A percentile compares a stretch with the other conserved stretches of the same genome.
These are phyloP conservation scores for Pollachius pollachius DNA, from an alignment of 2,113 vertebrate genomes.

Conservation along the genomic window DNA sequence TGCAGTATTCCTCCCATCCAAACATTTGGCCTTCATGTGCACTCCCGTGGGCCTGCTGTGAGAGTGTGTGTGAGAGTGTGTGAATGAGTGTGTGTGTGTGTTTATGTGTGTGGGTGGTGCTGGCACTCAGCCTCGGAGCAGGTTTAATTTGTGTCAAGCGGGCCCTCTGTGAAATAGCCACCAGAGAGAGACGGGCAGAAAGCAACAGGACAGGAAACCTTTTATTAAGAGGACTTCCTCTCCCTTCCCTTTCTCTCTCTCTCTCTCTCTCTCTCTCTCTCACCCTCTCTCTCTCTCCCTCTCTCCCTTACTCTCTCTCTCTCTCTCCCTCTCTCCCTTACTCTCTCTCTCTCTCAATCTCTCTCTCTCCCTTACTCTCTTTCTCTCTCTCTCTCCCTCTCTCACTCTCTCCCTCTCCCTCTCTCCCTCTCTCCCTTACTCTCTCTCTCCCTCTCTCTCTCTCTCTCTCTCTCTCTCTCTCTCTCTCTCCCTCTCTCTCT, in stretches of 20 bases:
- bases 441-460: too few relatives aligned
- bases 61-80: background rate
- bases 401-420: too few relatives aligned
- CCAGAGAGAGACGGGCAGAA: constrained; percentile 65
- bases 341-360: too few relatives aligned
- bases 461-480: too few relatives aligned
- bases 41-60: background rate
- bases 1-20: background rate
- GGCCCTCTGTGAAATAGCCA: constrained; percentile 69
- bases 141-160: constrained; percentile 82
- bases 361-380: too few relatives aligned
- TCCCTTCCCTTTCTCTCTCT: constrained; percentile 40
- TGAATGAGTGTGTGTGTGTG: background rate
- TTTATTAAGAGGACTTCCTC: constrained; percentile 77
- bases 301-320: background rate
- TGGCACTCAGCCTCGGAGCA: constrained; percentile 38
- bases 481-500: too few relatives aligned
- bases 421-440: too few relatives aligned
- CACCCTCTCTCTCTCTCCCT: background rate
- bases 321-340: background rate
- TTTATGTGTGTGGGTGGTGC: constrained; percentile 1
- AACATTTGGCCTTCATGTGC: too few relatives aligned
- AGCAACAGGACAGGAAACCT: constrained; percentile 79
- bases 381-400: too few relatives aligned
- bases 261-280: background rate